Evolutionary conservation across 2,888 invertebrate species (phyloP).

Genomic region (Leptinotarsa rubiginosa): DNA sequence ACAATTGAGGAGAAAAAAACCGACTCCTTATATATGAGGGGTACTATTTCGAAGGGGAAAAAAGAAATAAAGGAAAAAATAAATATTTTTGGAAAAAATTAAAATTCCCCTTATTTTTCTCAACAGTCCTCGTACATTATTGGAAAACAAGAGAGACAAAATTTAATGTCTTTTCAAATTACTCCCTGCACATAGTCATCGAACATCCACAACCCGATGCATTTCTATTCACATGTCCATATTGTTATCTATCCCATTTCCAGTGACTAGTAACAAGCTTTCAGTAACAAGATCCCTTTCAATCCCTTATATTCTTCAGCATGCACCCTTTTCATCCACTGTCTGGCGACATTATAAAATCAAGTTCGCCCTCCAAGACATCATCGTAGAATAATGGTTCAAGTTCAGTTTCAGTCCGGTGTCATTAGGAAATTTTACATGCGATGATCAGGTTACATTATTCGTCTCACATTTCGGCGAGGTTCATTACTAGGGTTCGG

Average conservation of each 20-base stretch:
- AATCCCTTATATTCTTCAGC: background rate
- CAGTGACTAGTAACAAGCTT: background rate
- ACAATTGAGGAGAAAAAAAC: too few relatives aligned
- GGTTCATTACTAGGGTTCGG: background rate
- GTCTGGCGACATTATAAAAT: background rate
- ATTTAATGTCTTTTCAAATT: too few relatives aligned
- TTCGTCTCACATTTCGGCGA: slow-evolving; percentile 11
- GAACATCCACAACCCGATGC: too few relatives aligned
- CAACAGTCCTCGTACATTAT: too few relatives aligned
- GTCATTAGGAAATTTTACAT: slow-evolving; percentile 15
- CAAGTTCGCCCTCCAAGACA: slow-evolving; percentile 6
- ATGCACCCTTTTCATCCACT: slow-evolving; percentile 9
- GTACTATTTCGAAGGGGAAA: too few relatives aligned
- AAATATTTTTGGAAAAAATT: too few relatives aligned
- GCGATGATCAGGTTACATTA: slow-evolving; percentile 15
- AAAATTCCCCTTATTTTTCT: too few relatives aligned
- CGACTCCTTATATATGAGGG: too few relatives aligned
- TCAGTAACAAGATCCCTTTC: background rate
- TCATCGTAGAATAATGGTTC: slow-evolving; percentile 5
- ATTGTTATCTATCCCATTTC: background rate
- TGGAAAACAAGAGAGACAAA: too few relatives aligned
- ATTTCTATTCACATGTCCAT: background rate
- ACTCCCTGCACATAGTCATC: too few relatives aligned
- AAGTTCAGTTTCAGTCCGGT: slow-evolving; percentile 13
- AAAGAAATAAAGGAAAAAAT: too few relatives aligned